Evolutionary conservation across 1,140 invertebrate genomes (phyloP).

Genomic region (Prorops nasuta): DNA sequence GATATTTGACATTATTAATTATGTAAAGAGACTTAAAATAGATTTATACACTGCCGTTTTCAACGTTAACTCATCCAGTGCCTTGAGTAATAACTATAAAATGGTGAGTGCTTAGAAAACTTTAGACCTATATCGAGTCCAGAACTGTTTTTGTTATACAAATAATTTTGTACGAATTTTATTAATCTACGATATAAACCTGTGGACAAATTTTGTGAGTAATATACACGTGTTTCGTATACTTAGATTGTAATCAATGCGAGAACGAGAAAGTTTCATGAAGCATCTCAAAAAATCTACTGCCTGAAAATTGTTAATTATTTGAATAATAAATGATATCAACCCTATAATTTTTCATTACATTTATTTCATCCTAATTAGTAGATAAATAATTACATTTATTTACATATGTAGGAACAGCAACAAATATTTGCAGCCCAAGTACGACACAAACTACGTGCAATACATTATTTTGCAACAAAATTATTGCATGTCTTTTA

Average conservation of each 20-base stretch:
- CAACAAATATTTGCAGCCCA: too few relatives aligned
- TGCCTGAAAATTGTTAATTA: conserved; percentile 48
- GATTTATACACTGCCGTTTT: background rate
- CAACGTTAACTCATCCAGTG: conserved; percentile 10
- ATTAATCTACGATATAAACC: conserved; percentile 30
- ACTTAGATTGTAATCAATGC: conserved; percentile 32
- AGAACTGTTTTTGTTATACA: conserved; percentile 43
- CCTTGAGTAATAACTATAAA: conserved; percentile 7
- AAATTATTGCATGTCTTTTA: too few relatives aligned
- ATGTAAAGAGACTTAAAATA: conserved; percentile 8
- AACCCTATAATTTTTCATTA: too few relatives aligned
- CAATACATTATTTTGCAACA: too few relatives aligned
- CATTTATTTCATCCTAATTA: too few relatives aligned
- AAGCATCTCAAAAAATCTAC: conserved; percentile 16
- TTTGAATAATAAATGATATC: conserved; percentile 48
- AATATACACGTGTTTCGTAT: conserved; percentile 49
- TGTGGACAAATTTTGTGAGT: conserved; percentile 44
- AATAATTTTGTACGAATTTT: conserved; percentile 52
- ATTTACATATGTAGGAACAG: too few relatives aligned
- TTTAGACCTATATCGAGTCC: too few relatives aligned
- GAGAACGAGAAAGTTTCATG: conserved; percentile 13
- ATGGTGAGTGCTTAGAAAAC: conserved; percentile 16
- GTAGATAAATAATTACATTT: too few relatives aligned
- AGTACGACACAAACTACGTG: too few relatives aligned
- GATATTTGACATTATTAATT: conserved; percentile 4